phyloP scores from a whole-genome alignment of 2,888 invertebrate species.

The Agrotis exclamationis region DNA sequence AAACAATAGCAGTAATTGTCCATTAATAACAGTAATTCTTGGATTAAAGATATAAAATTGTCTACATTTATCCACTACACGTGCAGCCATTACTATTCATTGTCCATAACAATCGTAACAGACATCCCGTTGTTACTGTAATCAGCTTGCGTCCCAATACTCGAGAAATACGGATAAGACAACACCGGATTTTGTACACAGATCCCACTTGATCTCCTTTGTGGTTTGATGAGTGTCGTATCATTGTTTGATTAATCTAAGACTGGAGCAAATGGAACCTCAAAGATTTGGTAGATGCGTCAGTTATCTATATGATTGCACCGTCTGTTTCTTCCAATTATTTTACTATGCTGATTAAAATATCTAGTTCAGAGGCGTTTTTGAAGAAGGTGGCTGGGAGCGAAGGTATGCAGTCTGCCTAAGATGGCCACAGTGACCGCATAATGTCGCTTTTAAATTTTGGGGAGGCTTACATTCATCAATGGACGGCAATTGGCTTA shows the following conservation, averaged over 20 bases:
- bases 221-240: slow-evolving; percentile 3
- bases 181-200: slow-evolving; percentile 18
- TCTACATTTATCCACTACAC: slow-evolving; percentile 15
- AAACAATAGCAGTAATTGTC: slow-evolving; percentile 1
- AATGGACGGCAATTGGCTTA: neutral
- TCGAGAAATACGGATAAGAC: slow-evolving; percentile 16
- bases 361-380: neutral
- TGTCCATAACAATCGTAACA: slow-evolving; percentile 43
- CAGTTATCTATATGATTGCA: neutral
- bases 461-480: too few species aligned
- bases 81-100: slow-evolving; percentile 47
- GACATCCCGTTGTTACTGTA: slow-evolving; percentile 39
- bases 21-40: slow-evolving; percentile 3
- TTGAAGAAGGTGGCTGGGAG: too few species aligned
- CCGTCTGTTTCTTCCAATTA: too few species aligned
- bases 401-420: too few species aligned
- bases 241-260: slow-evolving; percentile 27
- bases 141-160: slow-evolving; percentile 25
- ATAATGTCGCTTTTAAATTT: too few species aligned
- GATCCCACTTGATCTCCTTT: slow-evolving; percentile 10
- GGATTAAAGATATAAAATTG: slow-evolving; percentile 15
- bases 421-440: too few species aligned
- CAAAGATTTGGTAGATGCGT: neutral
- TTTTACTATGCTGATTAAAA: neutral
- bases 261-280: neutral